Percentiles rank a stretch among this genome's conserved stretches.
These are phyloP conservation scores for Chloroclysta siterata DNA, from an alignment of 2,888 invertebrate genomes.

Conservation along the genomic window DNA sequence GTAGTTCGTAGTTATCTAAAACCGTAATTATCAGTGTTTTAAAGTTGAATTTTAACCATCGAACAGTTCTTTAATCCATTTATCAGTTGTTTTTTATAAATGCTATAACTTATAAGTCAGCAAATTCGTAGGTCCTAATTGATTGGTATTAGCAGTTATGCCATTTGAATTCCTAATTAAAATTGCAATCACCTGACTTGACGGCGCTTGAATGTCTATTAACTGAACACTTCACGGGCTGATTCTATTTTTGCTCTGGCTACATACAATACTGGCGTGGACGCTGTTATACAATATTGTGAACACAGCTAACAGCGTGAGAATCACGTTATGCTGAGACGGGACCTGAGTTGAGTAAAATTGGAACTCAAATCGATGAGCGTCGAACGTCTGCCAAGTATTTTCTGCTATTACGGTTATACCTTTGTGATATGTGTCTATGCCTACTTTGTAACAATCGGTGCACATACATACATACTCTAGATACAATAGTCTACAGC, in stretches of 20 bases:
- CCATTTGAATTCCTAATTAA: slow-evolving; percentile 15
- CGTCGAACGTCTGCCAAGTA: slow-evolving; percentile 62
- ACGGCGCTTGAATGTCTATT: slow-evolving; percentile 42
- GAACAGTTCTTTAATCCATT: neutral
- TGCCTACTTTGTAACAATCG: slow-evolving; percentile 15
- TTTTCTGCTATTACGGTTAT: slow-evolving; percentile 35
- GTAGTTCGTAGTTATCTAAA: slow-evolving; percentile 4
- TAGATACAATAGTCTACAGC: neutral
- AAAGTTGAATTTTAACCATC: neutral
- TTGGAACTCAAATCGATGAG: slow-evolving; percentile 62
- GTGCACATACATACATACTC: slow-evolving; percentile 6
- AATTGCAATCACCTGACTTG: slow-evolving; percentile 49
- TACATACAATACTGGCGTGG: slow-evolving; percentile 53
- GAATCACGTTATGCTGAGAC: slow-evolving; percentile 33
- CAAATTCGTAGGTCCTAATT: neutral
- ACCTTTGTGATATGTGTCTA: slow-evolving; percentile 7
- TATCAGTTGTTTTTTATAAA: neutral
- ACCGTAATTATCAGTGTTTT: slow-evolving; percentile 7
- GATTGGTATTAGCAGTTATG: neutral
- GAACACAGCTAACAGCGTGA: slow-evolving; percentile 39
- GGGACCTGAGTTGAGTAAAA: slow-evolving; percentile 55
- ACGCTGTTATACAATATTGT: slow-evolving; percentile 46
- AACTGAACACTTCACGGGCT: slow-evolving; percentile 60
- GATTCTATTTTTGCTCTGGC: slow-evolving; percentile 77
- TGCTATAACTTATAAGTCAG: neutral